phyloP scores from a whole-genome alignment of 2,797 vertebrate genomes.

The Galagoides demidoff region DNA sequence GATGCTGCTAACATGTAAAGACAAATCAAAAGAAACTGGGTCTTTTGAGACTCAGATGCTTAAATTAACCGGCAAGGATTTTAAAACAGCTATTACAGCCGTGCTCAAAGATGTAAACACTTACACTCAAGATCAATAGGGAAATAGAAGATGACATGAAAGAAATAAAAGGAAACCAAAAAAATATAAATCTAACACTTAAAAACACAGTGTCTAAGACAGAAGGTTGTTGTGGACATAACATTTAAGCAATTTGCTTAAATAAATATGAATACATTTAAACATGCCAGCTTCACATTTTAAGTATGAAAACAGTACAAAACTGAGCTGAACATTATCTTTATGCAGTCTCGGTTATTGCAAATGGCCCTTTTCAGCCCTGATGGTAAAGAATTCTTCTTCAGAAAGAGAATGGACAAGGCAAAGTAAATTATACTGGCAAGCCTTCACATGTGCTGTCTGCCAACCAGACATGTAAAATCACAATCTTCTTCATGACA shows the following conservation, averaged over 20 bases:
- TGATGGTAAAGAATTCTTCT: background rate
- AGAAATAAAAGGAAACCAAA: background rate
- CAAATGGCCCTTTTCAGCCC: background rate
- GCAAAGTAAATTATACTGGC: background rate
- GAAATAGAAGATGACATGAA: background rate
- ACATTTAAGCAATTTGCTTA: background rate
- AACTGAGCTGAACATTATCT: conserved; percentile 39
- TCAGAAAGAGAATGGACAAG: background rate
- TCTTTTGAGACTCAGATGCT: background rate
- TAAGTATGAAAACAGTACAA: background rate
- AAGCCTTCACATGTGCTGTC: background rate
- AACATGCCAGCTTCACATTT: background rate
- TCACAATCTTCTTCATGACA: background rate
- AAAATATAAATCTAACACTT: background rate
- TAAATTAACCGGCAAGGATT: background rate
- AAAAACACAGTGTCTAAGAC: background rate
- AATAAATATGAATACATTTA: background rate
- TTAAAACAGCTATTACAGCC: background rate
- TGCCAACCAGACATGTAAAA: background rate
- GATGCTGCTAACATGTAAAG: background rate
- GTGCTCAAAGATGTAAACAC: background rate
- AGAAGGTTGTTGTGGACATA: background rate
- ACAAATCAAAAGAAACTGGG: background rate
- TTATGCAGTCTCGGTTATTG: background rate
- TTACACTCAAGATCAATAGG: background rate